Evolutionary conservation across 2,113 vertebrate species (phyloP), one percentile per base, ranked within the genome.

Genomic region (Ramphastos sulfuratus): DNA sequence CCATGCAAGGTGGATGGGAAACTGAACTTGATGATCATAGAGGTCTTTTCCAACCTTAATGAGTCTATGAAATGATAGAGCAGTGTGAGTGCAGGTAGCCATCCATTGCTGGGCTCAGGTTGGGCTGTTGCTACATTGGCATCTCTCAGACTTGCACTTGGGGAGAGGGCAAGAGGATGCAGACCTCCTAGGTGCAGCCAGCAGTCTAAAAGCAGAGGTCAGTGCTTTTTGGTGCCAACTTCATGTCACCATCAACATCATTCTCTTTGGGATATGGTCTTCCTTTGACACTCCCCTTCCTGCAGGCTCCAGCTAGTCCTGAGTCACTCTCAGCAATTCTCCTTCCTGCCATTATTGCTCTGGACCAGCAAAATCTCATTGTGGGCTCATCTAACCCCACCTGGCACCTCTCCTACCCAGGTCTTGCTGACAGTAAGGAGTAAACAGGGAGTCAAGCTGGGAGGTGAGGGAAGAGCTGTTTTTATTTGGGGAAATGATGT

Each of bases 81-180:
- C n/a, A 48, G 71, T 0, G 0, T 8, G 54, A 33, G 39, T 1
- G 1, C n/a, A 28, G 76, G 87, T 7, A 42, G n/a, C 37, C 31
- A 27, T 15, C 28, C 39, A 20, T 10, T 14, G 21, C 61, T 54
- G 66, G 54, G 46, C 33, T 56, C 44, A 33, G 37, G 28, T 1
- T 55, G 55, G 56, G 82, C 69, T 70, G n/a, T 58, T 21, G 1
- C 5, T 2, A 18, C 50, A 15, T 0, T 6, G 37, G 58, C 61
- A 42, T 21, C 50, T 10, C 0, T 17, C n/a, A 5, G 42, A 8
- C 11, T 46, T 50, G 39, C 39, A 12, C 56, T 0, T 59, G 72
- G 33, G 82, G 58, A 75, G 15, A 33, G 21, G 37, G 10, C 64
- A 61, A 2, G 59, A 17, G 37, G 48, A 70, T 23, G 15, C 12